phyloP scores from a whole-genome alignment of 2,888 invertebrate genomes.

The Idaea straminata region DNA sequence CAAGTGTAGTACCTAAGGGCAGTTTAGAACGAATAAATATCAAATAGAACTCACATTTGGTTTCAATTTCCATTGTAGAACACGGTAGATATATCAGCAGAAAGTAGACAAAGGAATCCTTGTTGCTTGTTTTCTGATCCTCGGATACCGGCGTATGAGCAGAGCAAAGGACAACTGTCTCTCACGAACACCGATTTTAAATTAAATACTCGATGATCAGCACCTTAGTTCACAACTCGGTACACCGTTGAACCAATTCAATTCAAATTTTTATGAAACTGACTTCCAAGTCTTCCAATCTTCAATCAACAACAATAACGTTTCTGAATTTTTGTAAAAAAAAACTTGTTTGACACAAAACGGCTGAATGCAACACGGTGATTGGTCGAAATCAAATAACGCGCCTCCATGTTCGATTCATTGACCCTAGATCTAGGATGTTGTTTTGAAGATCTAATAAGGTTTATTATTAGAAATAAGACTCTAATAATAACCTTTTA shows the following conservation, averaged over 20 bases:
- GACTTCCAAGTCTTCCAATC: slow-evolving; percentile 35
- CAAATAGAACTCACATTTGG: slow-evolving; percentile 59
- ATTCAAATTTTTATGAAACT: slow-evolving; percentile 52
- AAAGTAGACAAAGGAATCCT: slow-evolving; percentile 16
- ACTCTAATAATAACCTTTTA: not conserved
- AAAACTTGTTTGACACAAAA: slow-evolving; percentile 49
- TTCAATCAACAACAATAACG: not conserved
- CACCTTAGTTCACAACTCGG: slow-evolving; percentile 40
- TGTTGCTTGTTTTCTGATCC: slow-evolving; percentile 4
- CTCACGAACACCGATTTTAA: slow-evolving; percentile 36
- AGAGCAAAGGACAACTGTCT: slow-evolving; percentile 20
- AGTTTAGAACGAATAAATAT: slow-evolving; percentile 12
- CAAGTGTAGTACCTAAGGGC: too few species aligned
- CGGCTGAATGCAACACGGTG: slow-evolving; percentile 41
- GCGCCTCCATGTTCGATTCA: slow-evolving; percentile 45
- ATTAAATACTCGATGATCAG: slow-evolving; percentile 39
- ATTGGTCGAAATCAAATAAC: slow-evolving; percentile 68
- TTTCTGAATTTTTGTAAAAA: not conserved
- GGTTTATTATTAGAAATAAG: not conserved
- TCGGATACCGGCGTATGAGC: slow-evolving; percentile 35
- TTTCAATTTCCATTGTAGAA: slow-evolving; percentile 66
- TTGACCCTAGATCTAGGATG: slow-evolving; percentile 50
- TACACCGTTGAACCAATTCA: slow-evolving; percentile 61
- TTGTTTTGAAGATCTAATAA: slow-evolving; percentile 25
- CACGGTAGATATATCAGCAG: slow-evolving; percentile 22